A percentile compares a stretch with the other conserved stretches of the same genome.
Conservation (phyloP, 1,140 invertebrate genomes). For the Atta colombica region DNA sequence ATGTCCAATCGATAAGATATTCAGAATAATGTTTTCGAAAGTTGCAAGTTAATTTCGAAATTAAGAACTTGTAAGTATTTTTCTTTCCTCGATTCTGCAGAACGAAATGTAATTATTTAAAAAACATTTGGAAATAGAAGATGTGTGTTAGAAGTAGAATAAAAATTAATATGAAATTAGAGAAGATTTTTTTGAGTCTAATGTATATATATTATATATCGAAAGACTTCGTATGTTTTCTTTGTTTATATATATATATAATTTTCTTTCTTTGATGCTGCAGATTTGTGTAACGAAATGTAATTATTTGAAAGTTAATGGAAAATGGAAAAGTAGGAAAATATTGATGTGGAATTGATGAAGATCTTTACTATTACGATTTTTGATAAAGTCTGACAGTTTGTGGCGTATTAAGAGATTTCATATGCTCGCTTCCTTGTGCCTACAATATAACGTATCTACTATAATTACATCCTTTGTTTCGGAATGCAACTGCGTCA, state of each 20-base stretch:
- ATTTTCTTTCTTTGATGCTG: neutral
- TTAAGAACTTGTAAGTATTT: neutral
- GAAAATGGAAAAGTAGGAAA: neutral
- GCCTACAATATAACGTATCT: too few species aligned
- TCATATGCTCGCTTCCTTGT: neutral
- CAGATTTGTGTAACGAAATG: neutral
- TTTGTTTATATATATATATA: neutral
- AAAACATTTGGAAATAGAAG: neutral
- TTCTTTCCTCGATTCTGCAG: neutral
- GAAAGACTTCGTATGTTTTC: neutral
- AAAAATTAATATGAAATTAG: neutral
- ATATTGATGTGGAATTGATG: neutral
- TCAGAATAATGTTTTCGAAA: neutral
- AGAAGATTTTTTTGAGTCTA: neutral
- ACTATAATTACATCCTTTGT: slow-evolving; percentile 45
- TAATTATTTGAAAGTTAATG: neutral
- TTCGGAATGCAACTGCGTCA: neutral
- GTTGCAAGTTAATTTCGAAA: neutral
- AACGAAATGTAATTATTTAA: neutral
- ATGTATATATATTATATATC: neutral
- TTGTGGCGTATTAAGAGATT: neutral
- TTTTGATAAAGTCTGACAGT: neutral
- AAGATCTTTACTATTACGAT: neutral
- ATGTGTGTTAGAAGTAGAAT: neutral
- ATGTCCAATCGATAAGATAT: neutral